phyloP scores from a whole-genome alignment of 2,888 invertebrate genomes.

The Lutraria lutraria region DNA sequence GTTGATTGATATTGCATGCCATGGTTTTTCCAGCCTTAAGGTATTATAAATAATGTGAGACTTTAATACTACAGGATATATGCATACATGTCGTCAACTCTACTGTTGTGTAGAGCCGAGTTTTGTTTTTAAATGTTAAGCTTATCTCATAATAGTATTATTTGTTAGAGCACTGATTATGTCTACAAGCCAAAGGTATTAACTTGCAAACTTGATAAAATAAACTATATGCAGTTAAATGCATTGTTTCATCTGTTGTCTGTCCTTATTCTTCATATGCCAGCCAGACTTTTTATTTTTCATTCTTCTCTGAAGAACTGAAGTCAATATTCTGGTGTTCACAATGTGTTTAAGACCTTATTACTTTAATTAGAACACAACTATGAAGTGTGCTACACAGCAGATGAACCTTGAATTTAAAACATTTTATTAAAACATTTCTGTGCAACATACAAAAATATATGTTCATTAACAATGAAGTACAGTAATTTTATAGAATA shows the following conservation, averaged over 20 bases:
- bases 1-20: not conserved
- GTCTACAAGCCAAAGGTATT: constrained; percentile 51
- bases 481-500: no score
- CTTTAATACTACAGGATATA: not conserved
- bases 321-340: no score
- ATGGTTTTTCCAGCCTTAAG: not conserved
- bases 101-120: not conserved
- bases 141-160: constrained; percentile 44
- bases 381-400: no score
- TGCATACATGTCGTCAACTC: not conserved
- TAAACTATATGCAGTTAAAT: constrained; percentile 64
- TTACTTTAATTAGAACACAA: no score
- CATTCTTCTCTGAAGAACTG: no score
- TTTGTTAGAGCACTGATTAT: constrained; percentile 43
- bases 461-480: no score
- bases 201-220: constrained; percentile 50
- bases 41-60: not conserved
- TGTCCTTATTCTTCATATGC: not conserved
- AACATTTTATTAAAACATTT: no score
- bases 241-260: constrained; percentile 56
- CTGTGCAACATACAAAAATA: no score
- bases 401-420: no score
- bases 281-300: not conserved
- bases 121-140: constrained; percentile 31
- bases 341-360: no score